These are phyloP conservation scores for Drosophila carrolli DNA, from an alignment of 1,140 invertebrate species.

Conservation along the genomic window DNA sequence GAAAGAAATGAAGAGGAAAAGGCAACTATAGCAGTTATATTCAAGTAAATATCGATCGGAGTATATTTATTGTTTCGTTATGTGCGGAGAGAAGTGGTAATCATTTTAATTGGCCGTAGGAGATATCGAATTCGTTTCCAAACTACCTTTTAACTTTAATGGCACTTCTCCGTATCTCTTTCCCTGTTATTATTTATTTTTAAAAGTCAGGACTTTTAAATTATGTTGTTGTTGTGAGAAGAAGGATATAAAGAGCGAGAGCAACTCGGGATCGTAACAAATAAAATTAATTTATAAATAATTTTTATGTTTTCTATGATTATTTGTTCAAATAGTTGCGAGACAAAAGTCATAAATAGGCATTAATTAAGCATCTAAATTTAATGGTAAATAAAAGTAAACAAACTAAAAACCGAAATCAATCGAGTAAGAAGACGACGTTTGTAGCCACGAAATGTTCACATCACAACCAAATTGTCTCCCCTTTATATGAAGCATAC, in stretches of 20 bases:
- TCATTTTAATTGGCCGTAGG: slow-evolving; percentile 27
- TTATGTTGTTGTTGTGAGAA: slow-evolving; percentile 70
- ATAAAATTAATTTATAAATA: slow-evolving; percentile 53
- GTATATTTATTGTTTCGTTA: slow-evolving; percentile 50
- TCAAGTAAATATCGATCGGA: slow-evolving; percentile 47
- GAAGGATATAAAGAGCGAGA: slow-evolving; percentile 22
- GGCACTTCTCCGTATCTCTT: slow-evolving; percentile 45
- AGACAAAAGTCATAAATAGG: slow-evolving; percentile 76
- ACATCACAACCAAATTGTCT: slow-evolving; percentile 62
- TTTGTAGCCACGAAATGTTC: slow-evolving; percentile 62
- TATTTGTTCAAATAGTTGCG: slow-evolving; percentile 70
- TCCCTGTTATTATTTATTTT: slow-evolving; percentile 77
- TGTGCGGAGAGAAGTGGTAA: slow-evolving; percentile 21
- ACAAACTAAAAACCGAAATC: slow-evolving; percentile 32
- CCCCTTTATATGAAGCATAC: slow-evolving; percentile 40
- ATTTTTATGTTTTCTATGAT: slow-evolving; percentile 56
- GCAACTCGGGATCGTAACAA: slow-evolving; percentile 47
- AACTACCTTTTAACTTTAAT: slow-evolving; percentile 42
- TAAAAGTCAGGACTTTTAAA: slow-evolving; percentile 65
- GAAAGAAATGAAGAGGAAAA: slow-evolving; percentile 44
- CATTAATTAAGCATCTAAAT: slow-evolving; percentile 58
- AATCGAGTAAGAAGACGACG: slow-evolving; percentile 40
- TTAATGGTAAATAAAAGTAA: slow-evolving; percentile 58
- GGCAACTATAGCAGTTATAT: slow-evolving; percentile 55
- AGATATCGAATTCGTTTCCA: slow-evolving; percentile 15